These are phyloP conservation scores for Leuctra nigra DNA, from an alignment of 2,888 invertebrate genomes.

Conservation along the genomic window DNA sequence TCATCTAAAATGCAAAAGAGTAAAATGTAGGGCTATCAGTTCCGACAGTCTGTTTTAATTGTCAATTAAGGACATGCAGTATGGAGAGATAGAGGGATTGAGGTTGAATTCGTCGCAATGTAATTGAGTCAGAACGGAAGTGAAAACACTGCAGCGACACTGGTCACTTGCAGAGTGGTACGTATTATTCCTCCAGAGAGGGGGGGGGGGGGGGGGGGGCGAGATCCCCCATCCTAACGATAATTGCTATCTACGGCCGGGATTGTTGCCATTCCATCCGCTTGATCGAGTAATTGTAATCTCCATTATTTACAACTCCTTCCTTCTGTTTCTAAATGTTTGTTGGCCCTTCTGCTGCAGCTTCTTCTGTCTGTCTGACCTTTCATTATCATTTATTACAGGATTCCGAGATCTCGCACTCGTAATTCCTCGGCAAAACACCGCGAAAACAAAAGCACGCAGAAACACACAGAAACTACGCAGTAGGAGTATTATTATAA, in stretches of 20 bases:
- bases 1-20: neutral
- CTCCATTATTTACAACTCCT: neutral
- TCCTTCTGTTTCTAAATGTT: neutral
- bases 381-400: constrained; percentile 6
- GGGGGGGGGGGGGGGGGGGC: too few relatives aligned
- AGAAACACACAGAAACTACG: neutral
- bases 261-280: too few relatives aligned
- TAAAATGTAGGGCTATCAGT: neutral
- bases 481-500: neutral
- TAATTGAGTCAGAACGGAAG: too few relatives aligned
- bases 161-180: too few relatives aligned
- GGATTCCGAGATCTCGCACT: neutral
- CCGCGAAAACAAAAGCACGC: neutral
- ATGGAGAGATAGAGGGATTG: too few relatives aligned
- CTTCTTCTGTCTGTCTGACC: neutral
- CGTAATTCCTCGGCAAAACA: neutral
- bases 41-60: neutral
- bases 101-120: too few relatives aligned
- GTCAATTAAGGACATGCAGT: too few relatives aligned
- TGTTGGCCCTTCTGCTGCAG: neutral
- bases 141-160: too few relatives aligned
- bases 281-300: constrained; percentile 5
- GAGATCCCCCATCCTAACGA: too few relatives aligned
- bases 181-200: too few relatives aligned
- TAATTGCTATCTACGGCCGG: too few relatives aligned